phyloP scores from a whole-genome alignment of 2,888 invertebrate genomes.

The Lasioglossum zephyrum region DNA sequence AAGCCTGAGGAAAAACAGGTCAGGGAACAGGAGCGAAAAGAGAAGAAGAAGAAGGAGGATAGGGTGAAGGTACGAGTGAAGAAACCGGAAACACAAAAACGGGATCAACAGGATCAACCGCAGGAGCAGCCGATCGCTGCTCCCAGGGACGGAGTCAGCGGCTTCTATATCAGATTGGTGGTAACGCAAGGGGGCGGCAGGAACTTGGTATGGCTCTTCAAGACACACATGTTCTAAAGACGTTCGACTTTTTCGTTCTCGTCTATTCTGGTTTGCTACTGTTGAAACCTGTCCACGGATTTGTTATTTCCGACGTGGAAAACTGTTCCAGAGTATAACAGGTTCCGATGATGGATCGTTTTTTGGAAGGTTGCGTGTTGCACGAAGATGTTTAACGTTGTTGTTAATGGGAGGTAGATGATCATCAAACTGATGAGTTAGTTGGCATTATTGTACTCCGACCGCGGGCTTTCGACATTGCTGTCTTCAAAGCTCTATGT shows the following conservation, averaged over 20 bases:
- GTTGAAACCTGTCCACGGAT: neutral
- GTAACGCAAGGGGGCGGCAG: conserved; percentile 79
- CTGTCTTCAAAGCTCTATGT: neutral
- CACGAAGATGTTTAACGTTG: conserved; percentile 18
- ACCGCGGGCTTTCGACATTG: neutral
- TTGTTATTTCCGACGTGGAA: conserved; percentile 6
- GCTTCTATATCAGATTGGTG: conserved; percentile 81
- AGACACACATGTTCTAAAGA: conserved; percentile 82
- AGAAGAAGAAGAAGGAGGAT: conserved; percentile 12
- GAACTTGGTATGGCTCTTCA: conserved; percentile 81
- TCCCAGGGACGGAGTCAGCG: conserved; percentile 67
- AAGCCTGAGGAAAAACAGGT: neutral
- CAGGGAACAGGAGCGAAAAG: neutral
- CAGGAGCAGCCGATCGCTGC: conserved; percentile 40
- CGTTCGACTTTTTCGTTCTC: conserved; percentile 28
- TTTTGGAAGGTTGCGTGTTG: conserved; percentile 17
- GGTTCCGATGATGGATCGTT: neutral
- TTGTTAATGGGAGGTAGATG: neutral
- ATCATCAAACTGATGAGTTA: neutral
- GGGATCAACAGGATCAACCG: conserved; percentile 21
- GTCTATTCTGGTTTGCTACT: neutral
- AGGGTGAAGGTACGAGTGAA: conserved; percentile 8
- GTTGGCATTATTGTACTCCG: neutral
- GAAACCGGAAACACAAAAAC: conserved; percentile 32
- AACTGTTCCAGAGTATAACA: conserved; percentile 3